Evolutionary conservation across 1,140 invertebrate genomes (phyloP), one percentile per base, ranked within the genome.

Genomic region (Coptotermes formosanus): DNA sequence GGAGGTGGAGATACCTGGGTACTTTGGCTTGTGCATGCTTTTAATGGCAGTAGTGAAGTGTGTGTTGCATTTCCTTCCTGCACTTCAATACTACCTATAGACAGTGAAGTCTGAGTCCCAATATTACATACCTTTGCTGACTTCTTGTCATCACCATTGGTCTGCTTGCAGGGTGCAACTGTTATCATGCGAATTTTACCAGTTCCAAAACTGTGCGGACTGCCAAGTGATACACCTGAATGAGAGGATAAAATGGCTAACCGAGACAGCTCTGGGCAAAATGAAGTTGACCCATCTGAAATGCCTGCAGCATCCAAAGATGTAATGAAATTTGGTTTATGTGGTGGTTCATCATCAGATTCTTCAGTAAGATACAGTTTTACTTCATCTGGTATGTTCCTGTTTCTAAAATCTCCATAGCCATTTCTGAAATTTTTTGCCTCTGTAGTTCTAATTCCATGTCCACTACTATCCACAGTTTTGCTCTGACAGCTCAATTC

Each of bases 181-280:
- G 2, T 30, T 52, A 84, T 52, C 1, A n/a, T 48, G 21, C 83
- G 83, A 23, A 48, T 48, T 45, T 48, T 44, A 44, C 83, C 44
- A 25, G 43, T 43, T 44, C 21, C 44, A n/a, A 85, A 38, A 19
- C 25, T 85, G 32, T 85, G 82, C 14, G 52, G 86, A 38, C 82
- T 83, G 23, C 81, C 81, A 23, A 69, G 8, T 25, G 86, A 86
- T 23, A 82, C 21, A 16, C 86, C 55, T 7, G 86, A 86, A 55
- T 84, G 81, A 9, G 82, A 83, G 38, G 85, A 81, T 16, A 38
- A 55, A 16, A 25, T 52, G 14, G 52, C 82, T 45, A 86, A 45
- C 7, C 52, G 86, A 45, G 69, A 48, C 4, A 86, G 38, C 59
- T 86, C 86, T 25, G 86, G 82, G 52, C 86, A 86, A 81, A 86